These are phyloP conservation scores for Chloropsis hardwickii DNA, from an alignment of 2,113 vertebrate genomes.

Conservation along the genomic window DNA sequence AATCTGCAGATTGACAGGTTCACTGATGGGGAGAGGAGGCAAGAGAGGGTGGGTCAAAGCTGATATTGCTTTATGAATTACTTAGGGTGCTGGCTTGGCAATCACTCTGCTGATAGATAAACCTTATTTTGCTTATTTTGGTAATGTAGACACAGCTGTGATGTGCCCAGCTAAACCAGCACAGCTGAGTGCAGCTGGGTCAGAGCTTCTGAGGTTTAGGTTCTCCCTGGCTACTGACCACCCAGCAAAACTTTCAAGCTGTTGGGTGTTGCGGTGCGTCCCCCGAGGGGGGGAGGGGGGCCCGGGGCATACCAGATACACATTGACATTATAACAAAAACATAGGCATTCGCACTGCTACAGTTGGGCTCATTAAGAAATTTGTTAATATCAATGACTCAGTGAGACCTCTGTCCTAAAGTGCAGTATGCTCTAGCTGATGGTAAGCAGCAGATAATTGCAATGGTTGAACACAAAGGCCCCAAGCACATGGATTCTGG, in stretches of 20 bases:
- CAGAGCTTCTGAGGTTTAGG: neutral
- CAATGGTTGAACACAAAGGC: neutral
- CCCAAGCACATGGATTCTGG: rapidly evolving
- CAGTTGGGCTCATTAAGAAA: neutral
- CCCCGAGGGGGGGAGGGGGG: too few relatives aligned
- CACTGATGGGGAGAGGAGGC: neutral
- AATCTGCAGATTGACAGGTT: neutral
- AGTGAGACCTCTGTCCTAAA: neutral
- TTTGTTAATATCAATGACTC: neutral
- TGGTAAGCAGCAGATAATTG: neutral
- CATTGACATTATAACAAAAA: too few relatives aligned
- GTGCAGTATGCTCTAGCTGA: neutral
- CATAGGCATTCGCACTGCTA: too few relatives aligned
- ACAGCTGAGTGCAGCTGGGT: neutral
- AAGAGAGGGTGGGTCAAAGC: neutral
- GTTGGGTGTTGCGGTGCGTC: too few relatives aligned
- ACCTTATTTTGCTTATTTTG: neutral
- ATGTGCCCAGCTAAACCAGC: neutral
- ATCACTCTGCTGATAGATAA: neutral
- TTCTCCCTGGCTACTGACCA: neutral
- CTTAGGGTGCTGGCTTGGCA: neutral
- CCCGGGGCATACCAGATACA: too few relatives aligned
- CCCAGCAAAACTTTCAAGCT: neutral
- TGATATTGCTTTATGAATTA: neutral
- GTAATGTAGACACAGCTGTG: neutral